Conservation (phyloP, 2,113 vertebrate genomes). For the Anoura caudifer region DNA sequence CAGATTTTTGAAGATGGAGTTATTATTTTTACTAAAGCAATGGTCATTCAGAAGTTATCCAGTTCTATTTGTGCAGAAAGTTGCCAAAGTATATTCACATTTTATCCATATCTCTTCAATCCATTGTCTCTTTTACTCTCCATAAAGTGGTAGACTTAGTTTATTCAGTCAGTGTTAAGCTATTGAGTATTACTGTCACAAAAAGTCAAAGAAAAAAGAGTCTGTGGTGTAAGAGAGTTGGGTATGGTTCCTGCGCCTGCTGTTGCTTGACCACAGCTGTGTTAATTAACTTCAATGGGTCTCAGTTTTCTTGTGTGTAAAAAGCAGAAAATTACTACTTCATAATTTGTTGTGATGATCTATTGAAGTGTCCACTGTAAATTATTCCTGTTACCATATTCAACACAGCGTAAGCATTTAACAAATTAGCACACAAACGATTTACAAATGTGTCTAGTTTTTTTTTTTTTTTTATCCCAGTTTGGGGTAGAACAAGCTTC, state of each 20-base stretch:
- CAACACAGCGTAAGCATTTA: neutral
- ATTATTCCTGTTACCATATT: neutral
- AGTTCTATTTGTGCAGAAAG: slow-evolving; percentile 27
- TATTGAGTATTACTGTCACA: neutral
- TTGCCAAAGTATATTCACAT: neutral
- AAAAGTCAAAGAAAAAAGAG: neutral
- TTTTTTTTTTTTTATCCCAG: neutral
- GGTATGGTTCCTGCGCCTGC: neutral
- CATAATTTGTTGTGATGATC: neutral
- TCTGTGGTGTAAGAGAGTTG: neutral
- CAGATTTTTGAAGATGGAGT: neutral
- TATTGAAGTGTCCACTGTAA: neutral
- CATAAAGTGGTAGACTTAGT: neutral
- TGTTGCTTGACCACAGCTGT: neutral
- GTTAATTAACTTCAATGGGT: neutral
- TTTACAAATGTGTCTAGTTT: neutral
- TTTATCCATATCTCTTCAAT: neutral
- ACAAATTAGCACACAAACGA: neutral
- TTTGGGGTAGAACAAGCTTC: neutral
- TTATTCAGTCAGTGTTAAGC: neutral
- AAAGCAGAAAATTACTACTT: neutral
- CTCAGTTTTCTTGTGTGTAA: neutral
- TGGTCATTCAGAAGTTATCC: neutral
- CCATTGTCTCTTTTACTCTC: neutral
- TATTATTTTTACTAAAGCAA: slow-evolving; percentile 34